These are phyloP conservation scores for Vimba vimba DNA, from an alignment of 2,113 vertebrate species.

Conservation along the genomic window DNA sequence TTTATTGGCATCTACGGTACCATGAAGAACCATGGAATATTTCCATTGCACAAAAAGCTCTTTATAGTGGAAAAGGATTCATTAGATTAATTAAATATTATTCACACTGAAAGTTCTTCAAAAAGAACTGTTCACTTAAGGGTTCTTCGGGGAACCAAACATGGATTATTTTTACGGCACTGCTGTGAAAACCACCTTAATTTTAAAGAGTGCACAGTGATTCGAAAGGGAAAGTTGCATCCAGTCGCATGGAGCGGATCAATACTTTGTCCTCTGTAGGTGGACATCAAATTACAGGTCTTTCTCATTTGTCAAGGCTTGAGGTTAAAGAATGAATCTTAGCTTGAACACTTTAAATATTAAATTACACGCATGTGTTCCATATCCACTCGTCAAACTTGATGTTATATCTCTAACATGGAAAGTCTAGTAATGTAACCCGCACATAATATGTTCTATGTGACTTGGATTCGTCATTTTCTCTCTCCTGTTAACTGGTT, in stretches of 20 bases:
- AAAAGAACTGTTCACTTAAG: too few relatives aligned
- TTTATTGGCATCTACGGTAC: neutral
- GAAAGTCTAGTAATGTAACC: neutral
- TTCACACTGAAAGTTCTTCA: too few relatives aligned
- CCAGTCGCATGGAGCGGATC: slow-evolving; percentile 1
- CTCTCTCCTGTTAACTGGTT: neutral
- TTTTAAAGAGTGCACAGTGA: neutral
- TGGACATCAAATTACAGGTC: slow-evolving; percentile 3
- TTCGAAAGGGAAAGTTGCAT: slow-evolving; percentile 7
- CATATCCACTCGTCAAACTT: too few relatives aligned
- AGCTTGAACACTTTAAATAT: neutral
- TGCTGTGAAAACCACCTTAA: neutral
- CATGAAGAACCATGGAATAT: neutral
- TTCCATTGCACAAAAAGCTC: neutral
- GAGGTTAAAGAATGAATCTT: neutral
- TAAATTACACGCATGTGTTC: neutral
- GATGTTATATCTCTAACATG: neutral
- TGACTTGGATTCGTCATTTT: neutral
- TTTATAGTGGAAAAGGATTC: neutral
- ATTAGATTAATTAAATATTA: too few relatives aligned
- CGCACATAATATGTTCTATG: neutral
- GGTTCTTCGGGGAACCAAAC: too few relatives aligned
- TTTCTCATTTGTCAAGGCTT: neutral
- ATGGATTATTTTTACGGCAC: neutral
- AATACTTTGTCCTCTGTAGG: slow-evolving; percentile 11